These are phyloP conservation scores for Bothrops jararaca DNA, from an alignment of 2,113 vertebrate genomes.

Conservation along the genomic window DNA sequence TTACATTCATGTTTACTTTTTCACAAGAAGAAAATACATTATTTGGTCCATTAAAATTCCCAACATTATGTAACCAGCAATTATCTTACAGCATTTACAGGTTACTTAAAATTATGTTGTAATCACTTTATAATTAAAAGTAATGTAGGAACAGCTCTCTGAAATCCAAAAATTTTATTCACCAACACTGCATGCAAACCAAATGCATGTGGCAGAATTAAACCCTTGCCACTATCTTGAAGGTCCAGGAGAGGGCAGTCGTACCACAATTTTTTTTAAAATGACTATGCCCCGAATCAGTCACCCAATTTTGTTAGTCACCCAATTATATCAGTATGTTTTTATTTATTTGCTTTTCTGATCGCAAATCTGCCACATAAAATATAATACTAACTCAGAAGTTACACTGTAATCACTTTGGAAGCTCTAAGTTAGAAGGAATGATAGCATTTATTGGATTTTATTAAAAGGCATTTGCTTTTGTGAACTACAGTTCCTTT, in stretches of 20 bases:
- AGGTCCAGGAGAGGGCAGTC: slow-evolving; percentile 18
- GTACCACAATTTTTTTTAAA: background rate
- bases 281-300: background rate
- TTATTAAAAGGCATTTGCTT: background rate
- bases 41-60: background rate
- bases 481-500: background rate
- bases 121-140: background rate
- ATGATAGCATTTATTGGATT: background rate
- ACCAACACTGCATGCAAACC: no score
- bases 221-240: background rate
- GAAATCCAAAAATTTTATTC: background rate
- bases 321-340: background rate
- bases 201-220: background rate
- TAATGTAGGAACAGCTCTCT: background rate
- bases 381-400: background rate
- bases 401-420: background rate
- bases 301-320: background rate
- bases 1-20: background rate
- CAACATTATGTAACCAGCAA: background rate
- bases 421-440: background rate
- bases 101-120: background rate
- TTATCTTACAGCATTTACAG: background rate
- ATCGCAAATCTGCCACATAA: background rate
- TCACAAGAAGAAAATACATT: background rate
- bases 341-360: background rate